Percentiles rank a stretch among this genome's conserved stretches.
Conservation (phyloP, 2,113 vertebrate species). For the Eudyptes chrysolophus region DNA sequence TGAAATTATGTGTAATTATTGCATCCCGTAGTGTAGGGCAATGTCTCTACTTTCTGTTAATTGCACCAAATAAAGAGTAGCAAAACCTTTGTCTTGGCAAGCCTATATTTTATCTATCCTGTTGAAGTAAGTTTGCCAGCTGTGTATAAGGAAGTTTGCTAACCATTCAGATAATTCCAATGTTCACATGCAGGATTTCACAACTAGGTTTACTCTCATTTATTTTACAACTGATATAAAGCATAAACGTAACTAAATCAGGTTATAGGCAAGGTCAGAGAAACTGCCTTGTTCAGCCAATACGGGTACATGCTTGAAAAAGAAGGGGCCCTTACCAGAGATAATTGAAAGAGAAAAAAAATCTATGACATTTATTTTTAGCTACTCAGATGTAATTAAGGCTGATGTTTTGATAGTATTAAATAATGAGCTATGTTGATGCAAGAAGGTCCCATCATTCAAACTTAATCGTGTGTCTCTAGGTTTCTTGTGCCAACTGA, state of each 20-base stretch:
- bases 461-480: not conserved
- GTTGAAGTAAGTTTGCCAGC: not conserved
- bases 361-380: not conserved
- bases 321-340: not conserved
- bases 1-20: not conserved
- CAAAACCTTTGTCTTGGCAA: not conserved
- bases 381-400: not conserved
- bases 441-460: conserved; percentile 13
- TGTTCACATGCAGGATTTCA: not conserved
- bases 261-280: not conserved
- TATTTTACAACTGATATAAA: not conserved
- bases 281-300: not conserved
- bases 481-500: not conserved
- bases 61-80: not conserved
- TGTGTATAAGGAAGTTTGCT: not conserved
- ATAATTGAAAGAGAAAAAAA: not conserved
- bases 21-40: not conserved
- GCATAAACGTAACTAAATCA: not conserved
- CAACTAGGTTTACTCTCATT: not conserved
- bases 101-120: not conserved
- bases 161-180: not conserved
- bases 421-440: conserved; percentile 4
- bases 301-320: not conserved
- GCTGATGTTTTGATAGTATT: not conserved
- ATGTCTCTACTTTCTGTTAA: not conserved